Conservation (phyloP, 2,888 invertebrate species). For the Phyto melanocephala region DNA sequence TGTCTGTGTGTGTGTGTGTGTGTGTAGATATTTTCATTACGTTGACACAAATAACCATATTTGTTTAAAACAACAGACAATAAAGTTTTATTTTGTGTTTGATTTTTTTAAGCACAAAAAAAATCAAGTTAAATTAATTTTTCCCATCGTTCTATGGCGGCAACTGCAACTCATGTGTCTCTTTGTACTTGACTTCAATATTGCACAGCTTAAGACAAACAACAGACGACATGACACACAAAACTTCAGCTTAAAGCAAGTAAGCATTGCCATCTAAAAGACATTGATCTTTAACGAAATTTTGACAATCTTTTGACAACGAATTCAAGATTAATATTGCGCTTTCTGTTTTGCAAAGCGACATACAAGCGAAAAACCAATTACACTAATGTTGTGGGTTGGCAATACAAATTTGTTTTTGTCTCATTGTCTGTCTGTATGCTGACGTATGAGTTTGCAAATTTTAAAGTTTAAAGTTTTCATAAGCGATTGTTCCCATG, state of each 20-base stretch:
- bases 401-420: not conserved
- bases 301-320: slow-evolving; percentile 58
- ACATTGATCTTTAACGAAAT: slow-evolving; percentile 57
- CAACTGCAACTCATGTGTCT: not conserved
- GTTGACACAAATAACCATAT: slow-evolving; percentile 54
- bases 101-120: not conserved
- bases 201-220: not conserved
- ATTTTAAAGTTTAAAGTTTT: not conserved
- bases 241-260: not conserved
- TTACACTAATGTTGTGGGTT: not conserved
- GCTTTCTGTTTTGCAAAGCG: not conserved
- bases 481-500: slow-evolving; percentile 13
- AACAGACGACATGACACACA: not conserved
- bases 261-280: slow-evolving; percentile 11
- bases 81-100: not conserved
- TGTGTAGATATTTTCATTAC: not conserved
- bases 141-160: slow-evolving; percentile 18
- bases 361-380: not conserved
- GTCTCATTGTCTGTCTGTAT: not conserved
- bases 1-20: not conserved
- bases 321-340: slow-evolving; percentile 41
- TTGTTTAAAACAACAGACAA: slow-evolving; percentile 33
- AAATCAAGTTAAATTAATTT: slow-evolving; percentile 26
- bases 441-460: not conserved
- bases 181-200: slow-evolving; percentile 39